phyloP scores from a whole-genome alignment of 2,888 invertebrate genomes.

The Eurytoma adleriae region DNA sequence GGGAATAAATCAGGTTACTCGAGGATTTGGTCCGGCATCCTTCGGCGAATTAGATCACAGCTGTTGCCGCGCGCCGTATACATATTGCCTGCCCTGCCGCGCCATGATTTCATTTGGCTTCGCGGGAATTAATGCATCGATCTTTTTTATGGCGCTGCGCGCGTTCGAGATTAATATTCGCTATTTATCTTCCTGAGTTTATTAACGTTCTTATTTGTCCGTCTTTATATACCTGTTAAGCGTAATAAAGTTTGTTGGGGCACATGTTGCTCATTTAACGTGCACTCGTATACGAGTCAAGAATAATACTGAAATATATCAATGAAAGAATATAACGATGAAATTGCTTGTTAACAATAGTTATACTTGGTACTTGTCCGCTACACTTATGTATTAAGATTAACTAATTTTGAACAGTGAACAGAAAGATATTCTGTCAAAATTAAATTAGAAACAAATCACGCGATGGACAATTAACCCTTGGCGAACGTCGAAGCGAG shows the following conservation, averaged over 20 bases:
- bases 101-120: neutral
- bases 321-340: too few relatives aligned
- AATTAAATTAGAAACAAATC: too few relatives aligned
- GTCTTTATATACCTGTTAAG: neutral
- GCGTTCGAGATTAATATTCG: neutral
- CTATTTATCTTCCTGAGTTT: neutral
- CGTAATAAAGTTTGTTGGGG: too few relatives aligned
- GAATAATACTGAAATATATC: too few relatives aligned
- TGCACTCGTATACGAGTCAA: too few relatives aligned
- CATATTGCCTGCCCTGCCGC: neutral
- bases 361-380: too few relatives aligned
- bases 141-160: neutral
- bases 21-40: slow-evolving; percentile 24
- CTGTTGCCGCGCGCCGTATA: neutral
- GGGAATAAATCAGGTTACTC: slow-evolving; percentile 44
- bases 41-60: slow-evolving; percentile 43
- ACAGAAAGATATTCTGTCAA: too few relatives aligned
- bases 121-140: neutral
- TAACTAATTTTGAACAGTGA: too few relatives aligned
- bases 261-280: too few relatives aligned
- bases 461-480: neutral
- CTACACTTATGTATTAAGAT: too few relatives aligned
- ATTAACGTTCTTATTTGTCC: neutral
- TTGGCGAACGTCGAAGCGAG: neutral
- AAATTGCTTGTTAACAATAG: neutral